These are phyloP conservation scores for Zosterops hypoxanthus DNA, from an alignment of 2,113 vertebrate species.

Conservation along the genomic window DNA sequence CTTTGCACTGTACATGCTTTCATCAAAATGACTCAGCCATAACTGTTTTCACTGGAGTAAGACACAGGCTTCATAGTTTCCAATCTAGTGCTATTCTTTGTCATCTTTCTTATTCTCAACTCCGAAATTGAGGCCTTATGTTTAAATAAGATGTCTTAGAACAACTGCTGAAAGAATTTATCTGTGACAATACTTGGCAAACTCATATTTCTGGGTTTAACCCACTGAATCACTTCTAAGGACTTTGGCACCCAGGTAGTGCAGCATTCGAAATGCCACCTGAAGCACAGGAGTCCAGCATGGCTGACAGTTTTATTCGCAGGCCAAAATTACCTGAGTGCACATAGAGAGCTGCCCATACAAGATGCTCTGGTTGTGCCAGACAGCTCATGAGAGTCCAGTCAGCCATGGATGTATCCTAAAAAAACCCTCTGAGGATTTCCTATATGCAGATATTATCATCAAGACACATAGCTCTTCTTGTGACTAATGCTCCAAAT, in stretches of 20 bases:
- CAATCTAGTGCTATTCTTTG: slow-evolving; percentile 17
- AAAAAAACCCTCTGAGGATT: not conserved
- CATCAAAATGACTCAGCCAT: not conserved
- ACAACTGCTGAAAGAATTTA: not conserved
- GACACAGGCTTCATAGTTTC: not conserved
- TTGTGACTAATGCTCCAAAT: not conserved
- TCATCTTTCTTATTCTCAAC: slow-evolving; percentile 35
- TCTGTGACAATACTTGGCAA: not conserved
- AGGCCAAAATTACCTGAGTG: not conserved
- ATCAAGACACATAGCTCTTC: not conserved
- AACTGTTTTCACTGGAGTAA: slow-evolving; percentile 17
- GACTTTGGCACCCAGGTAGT: not conserved
- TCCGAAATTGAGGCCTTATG: slow-evolving; percentile 35
- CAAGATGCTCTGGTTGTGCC: not conserved
- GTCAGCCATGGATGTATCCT: not conserved
- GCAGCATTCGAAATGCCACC: not conserved
- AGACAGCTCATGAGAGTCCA: not conserved
- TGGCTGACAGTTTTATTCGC: not conserved
- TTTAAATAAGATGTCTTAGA: not conserved
- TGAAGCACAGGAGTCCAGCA: not conserved
- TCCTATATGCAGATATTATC: not conserved
- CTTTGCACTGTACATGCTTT: not conserved
- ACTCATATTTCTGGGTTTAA: not conserved
- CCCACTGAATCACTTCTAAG: not conserved
- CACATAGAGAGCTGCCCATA: not conserved